A percentile compares a stretch with the other conserved stretches of the same genome.
Evolutionary conservation across 1,140 invertebrate species (phyloP).

Genomic region (Bombus impatiens): DNA sequence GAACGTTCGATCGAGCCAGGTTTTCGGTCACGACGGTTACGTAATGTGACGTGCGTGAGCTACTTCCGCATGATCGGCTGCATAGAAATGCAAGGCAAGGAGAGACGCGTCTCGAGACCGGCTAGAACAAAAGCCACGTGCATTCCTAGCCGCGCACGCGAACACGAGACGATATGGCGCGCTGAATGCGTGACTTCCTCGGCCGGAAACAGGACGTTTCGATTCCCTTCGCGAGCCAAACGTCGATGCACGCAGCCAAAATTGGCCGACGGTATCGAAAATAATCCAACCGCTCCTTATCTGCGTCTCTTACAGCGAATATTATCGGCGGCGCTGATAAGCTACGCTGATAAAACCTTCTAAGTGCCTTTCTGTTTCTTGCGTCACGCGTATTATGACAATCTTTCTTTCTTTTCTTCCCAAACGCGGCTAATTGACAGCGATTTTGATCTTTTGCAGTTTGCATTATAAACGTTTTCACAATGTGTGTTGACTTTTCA

Average conservation of each 20-base stretch:
- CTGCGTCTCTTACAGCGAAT: slow-evolving; percentile 10
- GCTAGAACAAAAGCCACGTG: slow-evolving; percentile 7
- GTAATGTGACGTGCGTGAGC: slow-evolving; percentile 8
- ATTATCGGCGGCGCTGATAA: slow-evolving; percentile 33
- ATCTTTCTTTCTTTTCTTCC: neutral
- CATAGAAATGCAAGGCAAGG: slow-evolving; percentile 24
- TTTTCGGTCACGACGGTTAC: slow-evolving; percentile 19
- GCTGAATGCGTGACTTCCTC: slow-evolving; percentile 61
- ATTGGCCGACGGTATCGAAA: slow-evolving; percentile 21
- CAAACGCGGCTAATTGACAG: too few relatives aligned
- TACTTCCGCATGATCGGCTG: slow-evolving; percentile 33
- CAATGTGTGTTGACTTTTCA: too few relatives aligned
- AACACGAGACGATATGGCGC: slow-evolving; percentile 1
- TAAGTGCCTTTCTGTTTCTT: neutral
- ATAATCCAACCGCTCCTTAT: slow-evolving; percentile 13
- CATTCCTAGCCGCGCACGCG: slow-evolving; percentile 16
- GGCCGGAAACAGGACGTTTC: slow-evolving; percentile 49
- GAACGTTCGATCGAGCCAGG: neutral
- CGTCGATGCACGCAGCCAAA: slow-evolving; percentile 10
- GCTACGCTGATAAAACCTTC: neutral
- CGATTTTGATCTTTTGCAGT: neutral
- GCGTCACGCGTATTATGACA: neutral
- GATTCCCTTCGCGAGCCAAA: slow-evolving; percentile 15
- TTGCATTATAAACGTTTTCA: too few relatives aligned
- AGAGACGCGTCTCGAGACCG: slow-evolving; percentile 25